These are phyloP conservation scores for Typhlomys cinereus DNA, from an alignment of 2,113 vertebrate species.

Conservation along the genomic window DNA sequence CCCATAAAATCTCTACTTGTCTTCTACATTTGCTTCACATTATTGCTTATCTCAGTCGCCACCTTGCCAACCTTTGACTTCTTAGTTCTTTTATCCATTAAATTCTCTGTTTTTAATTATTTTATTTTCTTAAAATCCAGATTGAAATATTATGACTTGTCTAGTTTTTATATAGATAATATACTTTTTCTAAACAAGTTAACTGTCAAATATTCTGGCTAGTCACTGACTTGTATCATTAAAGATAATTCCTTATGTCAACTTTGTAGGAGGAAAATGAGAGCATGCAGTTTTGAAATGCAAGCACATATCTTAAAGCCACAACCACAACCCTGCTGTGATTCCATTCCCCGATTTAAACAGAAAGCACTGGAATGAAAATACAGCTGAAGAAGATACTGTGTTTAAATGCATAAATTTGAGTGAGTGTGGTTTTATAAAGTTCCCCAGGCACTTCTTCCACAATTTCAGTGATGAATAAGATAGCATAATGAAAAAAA, in stretches of 20 bases:
- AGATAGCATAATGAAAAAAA: not conserved
- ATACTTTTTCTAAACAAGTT: not conserved
- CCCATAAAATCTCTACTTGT: not conserved
- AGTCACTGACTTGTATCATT: not conserved
- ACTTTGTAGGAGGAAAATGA: not conserved
- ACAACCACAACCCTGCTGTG: not conserved
- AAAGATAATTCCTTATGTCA: conserved; percentile 51
- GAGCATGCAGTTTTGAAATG: conserved; percentile 27
- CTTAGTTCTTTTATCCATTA: not conserved
- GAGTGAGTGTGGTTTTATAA: not conserved
- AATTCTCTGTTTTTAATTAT: not conserved
- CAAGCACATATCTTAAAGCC: not conserved
- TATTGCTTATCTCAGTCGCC: not conserved
- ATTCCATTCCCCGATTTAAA: conserved; percentile 9
- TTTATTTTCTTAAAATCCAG: not conserved
- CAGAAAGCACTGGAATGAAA: not conserved
- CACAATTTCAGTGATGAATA: not conserved
- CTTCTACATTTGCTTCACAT: not conserved
- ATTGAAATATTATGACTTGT: not conserved
- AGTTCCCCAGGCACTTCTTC: not conserved
- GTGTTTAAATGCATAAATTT: not conserved
- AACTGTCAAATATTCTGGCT: conserved; percentile 33
- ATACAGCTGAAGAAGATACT: not conserved
- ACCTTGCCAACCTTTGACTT: not conserved
- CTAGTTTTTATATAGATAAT: not conserved